phyloP scores from a whole-genome alignment of 2,113 vertebrate species.

The Microtus pennsylvanicus region DNA sequence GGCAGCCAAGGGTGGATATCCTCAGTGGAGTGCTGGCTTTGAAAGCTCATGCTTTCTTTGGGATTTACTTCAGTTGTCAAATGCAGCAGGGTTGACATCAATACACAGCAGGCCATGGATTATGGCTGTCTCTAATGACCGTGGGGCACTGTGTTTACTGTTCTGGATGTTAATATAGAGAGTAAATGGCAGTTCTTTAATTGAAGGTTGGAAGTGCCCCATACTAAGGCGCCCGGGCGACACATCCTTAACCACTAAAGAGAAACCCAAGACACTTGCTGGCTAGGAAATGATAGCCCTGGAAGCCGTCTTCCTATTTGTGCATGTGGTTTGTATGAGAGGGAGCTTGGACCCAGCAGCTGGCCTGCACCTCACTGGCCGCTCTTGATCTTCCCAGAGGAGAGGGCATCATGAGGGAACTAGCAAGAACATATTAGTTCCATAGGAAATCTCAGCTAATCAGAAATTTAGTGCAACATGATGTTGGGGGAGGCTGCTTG shows the following conservation, averaged over 20 bases:
- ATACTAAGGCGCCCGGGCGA: constrained; percentile 68
- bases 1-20: constrained; percentile 39
- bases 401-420: constrained; percentile 65
- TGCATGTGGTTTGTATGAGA: constrained; percentile 40
- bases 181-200: constrained; percentile 85
- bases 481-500: too few species aligned
- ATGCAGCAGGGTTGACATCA: constrained; percentile 72
- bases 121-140: constrained; percentile 82
- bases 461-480: neutral
- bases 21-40: neutral
- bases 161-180: constrained; percentile 87
- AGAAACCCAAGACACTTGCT: constrained; percentile 80
- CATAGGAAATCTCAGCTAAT: constrained; percentile 53
- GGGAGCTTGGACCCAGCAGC: neutral
- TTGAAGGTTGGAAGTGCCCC: constrained; percentile 79
- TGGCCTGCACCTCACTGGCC: neutral
- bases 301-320: constrained; percentile 76
- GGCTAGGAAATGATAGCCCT: constrained; percentile 80
- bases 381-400: constrained; percentile 39
- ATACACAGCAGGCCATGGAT: constrained; percentile 68
- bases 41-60: constrained; percentile 70
- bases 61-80: constrained; percentile 71
- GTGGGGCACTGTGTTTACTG: constrained; percentile 79
- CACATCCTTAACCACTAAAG: constrained; percentile 78
- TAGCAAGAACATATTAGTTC: constrained; percentile 56